Evolutionary conservation across 2,888 invertebrate genomes (phyloP).

Genomic region (Fabriciana adippe): DNA sequence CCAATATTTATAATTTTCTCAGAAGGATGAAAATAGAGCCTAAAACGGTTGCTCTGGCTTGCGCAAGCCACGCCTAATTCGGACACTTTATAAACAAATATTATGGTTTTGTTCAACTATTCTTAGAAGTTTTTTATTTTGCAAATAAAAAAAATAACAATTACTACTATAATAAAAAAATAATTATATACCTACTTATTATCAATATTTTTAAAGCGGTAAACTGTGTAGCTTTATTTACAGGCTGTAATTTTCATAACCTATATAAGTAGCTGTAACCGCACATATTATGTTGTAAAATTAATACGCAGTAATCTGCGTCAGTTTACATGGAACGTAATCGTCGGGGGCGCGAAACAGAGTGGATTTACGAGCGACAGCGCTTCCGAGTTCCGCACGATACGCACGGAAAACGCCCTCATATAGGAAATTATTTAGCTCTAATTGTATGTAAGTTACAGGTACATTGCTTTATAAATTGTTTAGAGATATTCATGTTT

Average conservation of each 20-base stretch:
- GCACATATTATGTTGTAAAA: conserved; percentile 15
- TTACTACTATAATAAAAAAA: too few species aligned
- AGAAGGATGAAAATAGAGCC: too few species aligned
- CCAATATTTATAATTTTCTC: too few species aligned
- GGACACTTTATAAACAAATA: too few species aligned
- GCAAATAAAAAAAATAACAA: too few species aligned
- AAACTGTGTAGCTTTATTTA: not conserved
- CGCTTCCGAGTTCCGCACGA: conserved; percentile 32
- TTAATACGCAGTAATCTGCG: conserved; percentile 18
- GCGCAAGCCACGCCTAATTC: too few species aligned
- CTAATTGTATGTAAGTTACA: conserved; percentile 47
- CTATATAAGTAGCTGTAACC: not conserved
- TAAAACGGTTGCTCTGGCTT: too few species aligned
- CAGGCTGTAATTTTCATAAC: not conserved
- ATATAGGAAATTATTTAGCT: conserved; percentile 28
- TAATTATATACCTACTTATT: too few species aligned
- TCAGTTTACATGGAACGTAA: conserved; percentile 28
- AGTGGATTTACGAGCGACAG: conserved; percentile 33
- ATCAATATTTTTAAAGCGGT: too few species aligned
- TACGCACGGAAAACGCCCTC: conserved; percentile 29
- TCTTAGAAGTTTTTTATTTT: too few species aligned
- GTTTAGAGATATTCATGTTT: conserved; percentile 24
- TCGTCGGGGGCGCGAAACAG: conserved; percentile 25
- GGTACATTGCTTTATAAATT: conserved; percentile 66
- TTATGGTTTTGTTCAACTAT: too few species aligned